Base-by-base conservation (phyloP, 2,113 vertebrate genomes). In the Psephotus haematonotus region DNA sequence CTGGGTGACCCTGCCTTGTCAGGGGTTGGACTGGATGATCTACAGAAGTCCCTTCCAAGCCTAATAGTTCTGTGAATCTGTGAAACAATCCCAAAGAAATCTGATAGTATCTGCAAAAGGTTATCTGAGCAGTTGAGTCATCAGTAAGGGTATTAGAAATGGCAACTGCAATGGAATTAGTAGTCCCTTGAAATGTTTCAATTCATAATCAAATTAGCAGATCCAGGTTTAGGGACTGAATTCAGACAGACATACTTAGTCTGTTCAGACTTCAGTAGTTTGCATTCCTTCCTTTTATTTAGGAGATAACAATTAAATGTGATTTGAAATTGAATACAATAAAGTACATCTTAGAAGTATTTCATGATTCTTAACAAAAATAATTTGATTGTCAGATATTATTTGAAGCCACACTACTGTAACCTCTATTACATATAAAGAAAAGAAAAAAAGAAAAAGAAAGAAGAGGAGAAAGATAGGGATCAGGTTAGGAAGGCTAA, bases 281-380 rank as follows among this genome's bases (percentile, higher is more conserved):
- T 92, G 11, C 59, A 60, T 87, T 92, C 72, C 53, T 65, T 75
- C 43, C 18, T 90, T 96, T 96, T 97, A 93, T 94, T 97, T 95
- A 90, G 67, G 78, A 90, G 82, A 95, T 82, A 95, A 96, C 93
- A 96, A 95, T 96, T 96, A 94, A 95, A 94, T 95, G 46, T 91
- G 80, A 95, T 94, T 97, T 91, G 63, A 82, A 97, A 96, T 71
- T 23, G 78, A 95, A 83, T 79, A 64, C 62, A 96, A 95, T 93
- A 83, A 87, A 91, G 57, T 84, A 57, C 33, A 87, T 50, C 69
- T 97, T 88, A 95, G 82, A 89, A 90, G 74, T 86, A 82, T 91
- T 95, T 92, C 65, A 76, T 13, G 18, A 94, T 92, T 95, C 82
- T 92, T 88, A 96, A 94, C 41, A 92, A 91, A 95, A 97, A 95